Base-by-base conservation (phyloP, 1,140 invertebrate species). In the Melitaea cinxia region DNA sequence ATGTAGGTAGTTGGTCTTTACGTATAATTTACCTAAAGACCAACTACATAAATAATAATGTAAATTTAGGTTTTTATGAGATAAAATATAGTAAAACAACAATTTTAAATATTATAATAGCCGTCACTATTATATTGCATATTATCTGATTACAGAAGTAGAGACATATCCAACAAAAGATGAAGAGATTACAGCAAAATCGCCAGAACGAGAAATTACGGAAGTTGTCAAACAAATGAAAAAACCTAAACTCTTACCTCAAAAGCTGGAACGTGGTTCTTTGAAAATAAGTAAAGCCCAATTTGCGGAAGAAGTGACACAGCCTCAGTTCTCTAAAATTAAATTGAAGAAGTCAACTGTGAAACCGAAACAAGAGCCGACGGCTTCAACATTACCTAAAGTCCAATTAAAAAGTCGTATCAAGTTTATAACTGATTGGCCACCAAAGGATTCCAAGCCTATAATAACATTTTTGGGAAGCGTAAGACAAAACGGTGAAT, bases 351-450 rank as follows among this genome's bases (percentile, higher is more conserved):
- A 94, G 80, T 80, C 91, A 1, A 65, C 84, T 23, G 64, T 86
- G 19, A 70, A 85, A 15, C 87, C 88, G 47, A 93, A 93, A 75
- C 89, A 91, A 77, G 91, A 92, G 72, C 52, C 75, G 15, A 83
- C 89, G 54, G 72, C 83, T 28, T 69, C 86, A 9, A 90, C 91
- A 72, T 69, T 95, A 24, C 94, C 94, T 0, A 95, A 94, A 87
- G 81, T 95, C 42, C 81, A 94, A 74, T 79, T 95, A 14, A 94
- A 93, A 70, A 95, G 94, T 80, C 91, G 93, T 56, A 93, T 95
- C 12, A 92, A 80, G 50, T 91, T 91, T 61, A 78, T 94, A 9
- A 88, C 82, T 35, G 92, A 94, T 61, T 95, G 93, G 91, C 94
- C 94, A 17, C 91, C 94, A 61, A 69, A 86, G 67, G 77, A 93